Evolutionary conservation across 2,888 invertebrate genomes (phyloP).

Genomic region (Archips xylosteana): DNA sequence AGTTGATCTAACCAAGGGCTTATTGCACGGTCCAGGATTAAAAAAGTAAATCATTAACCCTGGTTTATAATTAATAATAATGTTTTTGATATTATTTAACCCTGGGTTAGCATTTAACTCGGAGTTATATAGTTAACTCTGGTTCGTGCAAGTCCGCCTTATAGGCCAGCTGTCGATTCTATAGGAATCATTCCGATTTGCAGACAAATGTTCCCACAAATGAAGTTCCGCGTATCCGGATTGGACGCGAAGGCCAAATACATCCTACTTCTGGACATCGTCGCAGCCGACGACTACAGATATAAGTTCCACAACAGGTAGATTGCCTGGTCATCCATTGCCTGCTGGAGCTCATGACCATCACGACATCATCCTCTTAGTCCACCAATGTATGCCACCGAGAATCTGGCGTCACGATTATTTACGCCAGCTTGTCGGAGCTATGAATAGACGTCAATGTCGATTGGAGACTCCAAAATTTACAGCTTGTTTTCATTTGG

Average conservation of each 20-base stretch:
- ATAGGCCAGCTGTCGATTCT: conserved; percentile 4
- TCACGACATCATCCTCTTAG: conserved; percentile 45
- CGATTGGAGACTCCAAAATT: conserved; percentile 77
- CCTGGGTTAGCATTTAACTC: too few species aligned
- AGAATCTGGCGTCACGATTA: conserved; percentile 55
- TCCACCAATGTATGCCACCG: conserved; percentile 57
- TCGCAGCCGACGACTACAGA: conserved; percentile 99
- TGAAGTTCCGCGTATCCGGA: conserved; percentile 99
- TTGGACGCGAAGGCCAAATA: conserved; percentile 99
- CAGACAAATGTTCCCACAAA: conserved; percentile 99
- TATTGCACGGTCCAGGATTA: too few species aligned
- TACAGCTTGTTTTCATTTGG: conserved; percentile 77
- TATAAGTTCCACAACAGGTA: conserved; percentile 99
- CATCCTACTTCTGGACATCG: conserved; percentile 99
- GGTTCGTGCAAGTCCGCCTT: background rate
- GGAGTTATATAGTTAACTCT: too few species aligned
- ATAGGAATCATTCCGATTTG: conserved; percentile 70
- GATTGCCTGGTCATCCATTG: conserved; percentile 54
- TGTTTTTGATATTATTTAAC: too few species aligned
- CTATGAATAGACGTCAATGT: conserved; percentile 64
- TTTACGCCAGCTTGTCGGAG: conserved; percentile 57
- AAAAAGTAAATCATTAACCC: too few species aligned
- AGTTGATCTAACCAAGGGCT: background rate
- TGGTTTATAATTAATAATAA: too few species aligned
- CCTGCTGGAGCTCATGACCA: conserved; percentile 42